A percentile compares a stretch with the other conserved stretches of the same genome.
These are phyloP conservation scores for Selene dorsalis DNA, from an alignment of 2,797 vertebrate genomes.

Conservation along the genomic window DNA sequence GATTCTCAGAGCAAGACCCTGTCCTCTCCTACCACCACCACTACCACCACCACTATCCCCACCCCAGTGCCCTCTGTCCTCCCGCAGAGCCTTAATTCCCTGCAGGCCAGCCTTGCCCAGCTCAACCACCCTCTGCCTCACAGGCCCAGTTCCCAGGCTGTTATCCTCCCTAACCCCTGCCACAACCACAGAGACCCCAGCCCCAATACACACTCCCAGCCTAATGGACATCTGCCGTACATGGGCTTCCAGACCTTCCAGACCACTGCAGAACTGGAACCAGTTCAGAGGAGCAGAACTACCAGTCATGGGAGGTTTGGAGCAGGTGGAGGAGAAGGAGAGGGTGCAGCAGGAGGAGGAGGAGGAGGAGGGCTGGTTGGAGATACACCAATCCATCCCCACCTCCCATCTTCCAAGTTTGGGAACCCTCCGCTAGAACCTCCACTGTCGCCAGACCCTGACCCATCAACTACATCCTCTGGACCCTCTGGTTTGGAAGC, in stretches of 20 bases:
- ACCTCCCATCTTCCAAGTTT: conserved; percentile 69
- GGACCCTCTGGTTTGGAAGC: conserved; percentile 63
- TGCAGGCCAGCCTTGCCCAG: conserved; percentile 74
- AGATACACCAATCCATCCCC: conserved; percentile 75
- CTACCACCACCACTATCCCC: conserved; percentile 73
- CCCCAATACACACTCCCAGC: conserved; percentile 68
- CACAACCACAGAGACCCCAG: conserved; percentile 62
- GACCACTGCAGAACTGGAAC: conserved; percentile 73
- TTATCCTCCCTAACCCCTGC: conserved; percentile 47
- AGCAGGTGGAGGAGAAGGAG: conserved; percentile 59
- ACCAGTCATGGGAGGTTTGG: conserved; percentile 53
- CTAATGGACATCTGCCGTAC: conserved; percentile 84
- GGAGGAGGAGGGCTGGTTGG: conserved; percentile 49
- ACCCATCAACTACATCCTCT: conserved; percentile 62
- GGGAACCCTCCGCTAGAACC: conserved; percentile 70
- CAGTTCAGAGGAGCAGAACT: conserved; percentile 66
- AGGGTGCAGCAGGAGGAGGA: conserved; percentile 30
- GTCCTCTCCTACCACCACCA: conserved; percentile 76
- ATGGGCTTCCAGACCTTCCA: conserved; percentile 82
- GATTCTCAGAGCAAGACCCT: conserved; percentile 78
- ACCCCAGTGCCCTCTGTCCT: conserved; percentile 69
- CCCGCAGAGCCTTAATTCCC: conserved; percentile 74
- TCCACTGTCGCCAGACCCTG: conserved; percentile 71
- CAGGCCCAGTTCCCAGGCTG: conserved; percentile 49
- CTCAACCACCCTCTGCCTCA: conserved; percentile 67